These are phyloP conservation scores for Cataglyphis cursor DNA, from an alignment of 2,888 invertebrate genomes.

Conservation along the genomic window DNA sequence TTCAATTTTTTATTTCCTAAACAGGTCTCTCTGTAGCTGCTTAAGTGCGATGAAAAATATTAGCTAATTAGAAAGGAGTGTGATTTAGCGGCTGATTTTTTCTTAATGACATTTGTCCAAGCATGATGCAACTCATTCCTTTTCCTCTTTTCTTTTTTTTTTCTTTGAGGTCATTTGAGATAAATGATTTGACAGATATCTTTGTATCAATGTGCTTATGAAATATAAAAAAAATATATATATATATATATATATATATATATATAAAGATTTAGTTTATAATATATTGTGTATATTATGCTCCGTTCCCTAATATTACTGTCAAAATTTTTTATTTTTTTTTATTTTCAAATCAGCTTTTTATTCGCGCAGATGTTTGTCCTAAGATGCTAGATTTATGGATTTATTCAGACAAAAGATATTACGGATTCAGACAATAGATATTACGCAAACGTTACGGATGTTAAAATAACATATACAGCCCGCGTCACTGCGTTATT, in stretches of 20 bases:
- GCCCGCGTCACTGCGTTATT: conserved; percentile 52
- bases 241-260: background rate
- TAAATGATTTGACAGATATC: background rate
- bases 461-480: conserved; percentile 48
- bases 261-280: background rate
- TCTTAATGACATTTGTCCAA: background rate
- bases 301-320: conserved; percentile 15
- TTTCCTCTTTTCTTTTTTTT: background rate
- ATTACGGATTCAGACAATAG: conserved; percentile 25
- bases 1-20: background rate
- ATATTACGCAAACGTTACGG: conserved; percentile 55
- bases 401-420: conserved; percentile 25
- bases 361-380: conserved; percentile 22
- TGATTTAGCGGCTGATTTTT: background rate
- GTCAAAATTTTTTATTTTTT: background rate
- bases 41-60: conserved; percentile 28
- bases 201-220: background rate
- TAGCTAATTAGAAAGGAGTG: background rate
- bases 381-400: background rate
- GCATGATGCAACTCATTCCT: background rate
- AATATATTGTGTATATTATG: background rate
- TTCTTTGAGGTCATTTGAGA: background rate
- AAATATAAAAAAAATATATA: background rate
- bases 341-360: background rate
- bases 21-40: background rate